Evolutionary conservation across 2,888 invertebrate species (phyloP).

Genomic region (Rugalucina vietnamica): DNA sequence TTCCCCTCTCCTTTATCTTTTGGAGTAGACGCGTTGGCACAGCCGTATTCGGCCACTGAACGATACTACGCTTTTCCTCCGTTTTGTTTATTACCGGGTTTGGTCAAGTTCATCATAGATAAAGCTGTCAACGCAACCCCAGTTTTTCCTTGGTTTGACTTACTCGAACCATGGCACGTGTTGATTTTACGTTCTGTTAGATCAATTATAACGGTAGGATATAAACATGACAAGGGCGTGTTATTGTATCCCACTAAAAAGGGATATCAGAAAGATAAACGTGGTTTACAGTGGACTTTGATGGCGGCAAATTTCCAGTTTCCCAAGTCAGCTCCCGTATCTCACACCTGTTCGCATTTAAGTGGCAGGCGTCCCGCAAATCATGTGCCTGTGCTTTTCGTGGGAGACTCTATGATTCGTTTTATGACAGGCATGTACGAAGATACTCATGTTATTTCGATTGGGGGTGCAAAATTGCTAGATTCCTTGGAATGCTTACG

Average conservation of each 20-base stretch:
- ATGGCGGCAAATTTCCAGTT: background rate
- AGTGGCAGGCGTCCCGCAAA: background rate
- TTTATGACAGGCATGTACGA: background rate
- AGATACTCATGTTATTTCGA: background rate
- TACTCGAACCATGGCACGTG: background rate
- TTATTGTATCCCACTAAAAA: background rate
- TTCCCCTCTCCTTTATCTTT: background rate
- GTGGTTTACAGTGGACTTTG: background rate
- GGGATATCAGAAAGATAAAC: background rate
- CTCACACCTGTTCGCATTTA: background rate
- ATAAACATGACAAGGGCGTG: background rate
- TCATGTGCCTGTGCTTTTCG: background rate
- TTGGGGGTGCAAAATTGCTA: background rate
- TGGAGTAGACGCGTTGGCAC: background rate
- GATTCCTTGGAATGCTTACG: background rate
- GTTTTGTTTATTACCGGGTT: background rate
- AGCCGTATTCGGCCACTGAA: background rate
- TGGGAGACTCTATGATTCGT: background rate
- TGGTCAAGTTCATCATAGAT: background rate
- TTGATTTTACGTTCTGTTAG: background rate
- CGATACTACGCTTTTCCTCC: background rate
- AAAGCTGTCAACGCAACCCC: background rate
- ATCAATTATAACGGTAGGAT: background rate
- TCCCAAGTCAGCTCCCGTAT: background rate
- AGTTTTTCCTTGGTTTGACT: background rate